phyloP scores from a whole-genome alignment of 2,113 vertebrate species.

The Chloebia gouldiae region DNA sequence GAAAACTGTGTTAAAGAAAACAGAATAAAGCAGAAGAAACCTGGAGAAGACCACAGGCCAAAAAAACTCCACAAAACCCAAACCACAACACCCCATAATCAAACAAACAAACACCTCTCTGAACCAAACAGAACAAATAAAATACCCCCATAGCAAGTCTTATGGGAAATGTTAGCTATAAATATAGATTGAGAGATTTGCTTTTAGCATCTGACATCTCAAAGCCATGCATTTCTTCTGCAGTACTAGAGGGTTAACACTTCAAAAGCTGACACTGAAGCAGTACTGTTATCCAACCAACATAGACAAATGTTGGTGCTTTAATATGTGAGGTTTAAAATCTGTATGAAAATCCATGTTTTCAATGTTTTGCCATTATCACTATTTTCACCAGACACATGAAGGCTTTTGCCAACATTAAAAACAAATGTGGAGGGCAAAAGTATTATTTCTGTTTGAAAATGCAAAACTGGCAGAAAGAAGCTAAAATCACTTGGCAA shows the following conservation, averaged over 20 bases:
- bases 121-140: not conserved
- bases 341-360: not conserved
- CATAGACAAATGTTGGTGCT: not conserved
- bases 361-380: not conserved
- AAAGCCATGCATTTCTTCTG: not conserved
- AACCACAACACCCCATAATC: not conserved
- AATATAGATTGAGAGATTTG: not conserved
- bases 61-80: not conserved
- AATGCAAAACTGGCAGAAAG: conserved; percentile 10
- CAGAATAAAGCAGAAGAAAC: not conserved
- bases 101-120: not conserved
- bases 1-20: not conserved
- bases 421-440: not conserved
- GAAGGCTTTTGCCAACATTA: not conserved
- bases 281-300: not conserved
- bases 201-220: not conserved
- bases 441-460: not conserved
- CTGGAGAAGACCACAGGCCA: not conserved
- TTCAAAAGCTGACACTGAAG: not conserved
- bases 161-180: not conserved
- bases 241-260: not conserved
- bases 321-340: not conserved
- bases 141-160: not conserved
- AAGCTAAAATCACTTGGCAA: conserved; percentile 23
- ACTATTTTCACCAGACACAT: not conserved